These are phyloP conservation scores for Torymus texanus DNA, from an alignment of 2,888 invertebrate genomes.

Conservation along the genomic window DNA sequence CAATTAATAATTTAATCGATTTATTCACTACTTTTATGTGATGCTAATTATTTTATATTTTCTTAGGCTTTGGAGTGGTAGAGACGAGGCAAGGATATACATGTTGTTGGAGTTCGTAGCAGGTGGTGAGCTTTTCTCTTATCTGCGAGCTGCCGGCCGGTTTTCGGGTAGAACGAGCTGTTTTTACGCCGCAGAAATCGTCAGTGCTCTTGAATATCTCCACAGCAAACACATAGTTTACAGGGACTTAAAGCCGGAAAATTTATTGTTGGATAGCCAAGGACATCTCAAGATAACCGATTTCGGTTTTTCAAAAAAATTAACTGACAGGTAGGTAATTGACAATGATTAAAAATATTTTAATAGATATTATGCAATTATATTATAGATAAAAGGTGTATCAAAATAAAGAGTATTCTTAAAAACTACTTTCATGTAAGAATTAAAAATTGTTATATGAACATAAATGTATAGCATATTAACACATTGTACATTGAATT, in stretches of 20 bases:
- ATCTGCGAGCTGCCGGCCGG: slow-evolving; percentile 92
- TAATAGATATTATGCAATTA: too few species aligned
- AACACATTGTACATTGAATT: too few species aligned
- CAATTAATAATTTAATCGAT: too few species aligned
- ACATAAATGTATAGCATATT: too few species aligned
- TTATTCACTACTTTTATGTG: neutral
- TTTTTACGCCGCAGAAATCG: slow-evolving; percentile 96
- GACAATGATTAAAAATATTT: too few species aligned
- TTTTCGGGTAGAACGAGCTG: slow-evolving; percentile 91
- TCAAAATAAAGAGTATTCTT: too few species aligned
- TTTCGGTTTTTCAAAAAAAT: slow-evolving; percentile 97
- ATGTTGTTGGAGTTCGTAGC: slow-evolving; percentile 98
- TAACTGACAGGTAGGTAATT: slow-evolving; percentile 84
- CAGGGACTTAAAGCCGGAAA: slow-evolving; percentile 94
- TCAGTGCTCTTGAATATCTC: slow-evolving; percentile 94
- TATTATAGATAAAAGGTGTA: too few species aligned
- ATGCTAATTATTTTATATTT: neutral
- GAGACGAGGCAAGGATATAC: slow-evolving; percentile 93
- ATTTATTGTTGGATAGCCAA: slow-evolving; percentile 91
- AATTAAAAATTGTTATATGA: too few species aligned
- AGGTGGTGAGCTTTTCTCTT: slow-evolving; percentile 97
- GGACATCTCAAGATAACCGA: slow-evolving; percentile 98
- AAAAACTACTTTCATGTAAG: too few species aligned
- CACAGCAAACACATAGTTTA: slow-evolving; percentile 93
- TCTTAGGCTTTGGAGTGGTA: slow-evolving; percentile 91